Evolutionary conservation across 2,888 invertebrate species (phyloP).

Genomic region (Corythucha ciliata): DNA sequence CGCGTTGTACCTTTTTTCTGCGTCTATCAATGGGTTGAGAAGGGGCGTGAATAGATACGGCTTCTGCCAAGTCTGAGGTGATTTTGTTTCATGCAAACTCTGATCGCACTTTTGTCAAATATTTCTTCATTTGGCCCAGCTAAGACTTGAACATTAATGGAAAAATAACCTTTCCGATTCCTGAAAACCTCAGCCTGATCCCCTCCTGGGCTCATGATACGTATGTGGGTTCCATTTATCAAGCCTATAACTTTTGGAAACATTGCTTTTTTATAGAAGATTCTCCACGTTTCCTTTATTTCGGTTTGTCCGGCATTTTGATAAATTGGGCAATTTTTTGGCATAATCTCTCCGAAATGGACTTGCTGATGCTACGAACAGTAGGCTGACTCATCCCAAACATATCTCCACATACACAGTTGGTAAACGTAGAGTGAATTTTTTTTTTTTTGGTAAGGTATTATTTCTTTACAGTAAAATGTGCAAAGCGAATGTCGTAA

Average conservation of each 20-base stretch:
- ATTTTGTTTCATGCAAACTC: background rate
- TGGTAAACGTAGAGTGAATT: too few relatives aligned
- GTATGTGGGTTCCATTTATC: too few relatives aligned
- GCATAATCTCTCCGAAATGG: background rate
- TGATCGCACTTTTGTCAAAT: background rate
- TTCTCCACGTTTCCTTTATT: background rate
- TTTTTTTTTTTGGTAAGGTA: too few relatives aligned
- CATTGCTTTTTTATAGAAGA: slow-evolving; percentile 1
- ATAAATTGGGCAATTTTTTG: background rate
- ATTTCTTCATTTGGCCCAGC: background rate
- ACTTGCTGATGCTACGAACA: slow-evolving; percentile 3
- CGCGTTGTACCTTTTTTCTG: background rate
- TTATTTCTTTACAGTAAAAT: too few relatives aligned
- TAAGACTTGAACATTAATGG: background rate
- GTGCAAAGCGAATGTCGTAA: too few relatives aligned
- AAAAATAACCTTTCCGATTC: too few relatives aligned
- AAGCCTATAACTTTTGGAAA: slow-evolving; percentile 11
- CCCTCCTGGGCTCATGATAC: background rate
- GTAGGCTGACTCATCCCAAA: background rate
- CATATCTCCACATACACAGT: slow-evolving; percentile 1
- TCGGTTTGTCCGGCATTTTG: background rate
- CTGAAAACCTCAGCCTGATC: slow-evolving; percentile 5
- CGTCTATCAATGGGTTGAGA: background rate
- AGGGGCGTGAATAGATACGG: background rate
- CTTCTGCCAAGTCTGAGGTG: background rate